phyloP scores from a whole-genome alignment of 2,797 vertebrate species.

The Scyliorhinus canicula region DNA sequence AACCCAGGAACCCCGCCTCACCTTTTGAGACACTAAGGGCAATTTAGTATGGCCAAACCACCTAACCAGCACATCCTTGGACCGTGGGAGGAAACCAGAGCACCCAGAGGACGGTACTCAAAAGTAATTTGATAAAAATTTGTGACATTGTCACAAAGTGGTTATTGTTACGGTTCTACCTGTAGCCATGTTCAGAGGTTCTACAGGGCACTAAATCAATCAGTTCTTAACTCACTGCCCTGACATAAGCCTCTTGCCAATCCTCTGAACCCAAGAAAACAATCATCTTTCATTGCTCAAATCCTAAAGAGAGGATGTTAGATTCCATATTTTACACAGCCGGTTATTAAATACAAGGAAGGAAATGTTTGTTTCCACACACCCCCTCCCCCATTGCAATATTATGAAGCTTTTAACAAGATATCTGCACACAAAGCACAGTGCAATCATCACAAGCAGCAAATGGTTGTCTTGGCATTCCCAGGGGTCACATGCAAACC shows the following conservation, averaged over 20 bases:
- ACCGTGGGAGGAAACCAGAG: no score
- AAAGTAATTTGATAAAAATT: background rate
- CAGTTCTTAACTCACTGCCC: background rate
- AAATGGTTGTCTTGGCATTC: background rate
- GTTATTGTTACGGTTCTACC: background rate
- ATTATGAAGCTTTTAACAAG: slow-evolving; percentile 6
- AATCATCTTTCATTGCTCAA: background rate
- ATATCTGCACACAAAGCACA: background rate
- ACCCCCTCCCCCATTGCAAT: no score
- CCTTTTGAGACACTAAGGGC: no score
- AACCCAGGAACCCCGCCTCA: no score
- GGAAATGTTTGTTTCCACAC: background rate
- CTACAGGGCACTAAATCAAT: background rate
- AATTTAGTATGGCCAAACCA: no score
- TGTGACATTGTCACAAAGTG: background rate
- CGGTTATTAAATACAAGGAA: background rate
- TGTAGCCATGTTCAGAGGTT: background rate
- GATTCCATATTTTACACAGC: background rate
- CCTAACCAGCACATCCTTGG: no score
- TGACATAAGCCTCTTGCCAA: background rate
- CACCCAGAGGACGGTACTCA: no score
- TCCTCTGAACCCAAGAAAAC: background rate
- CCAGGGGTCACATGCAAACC: background rate
- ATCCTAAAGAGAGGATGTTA: background rate
- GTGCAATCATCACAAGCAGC: background rate